Evolutionary conservation across 2,113 vertebrate species (phyloP), one percentile per base, ranked within the genome.

Genomic region (Callaeas wilsoni): DNA sequence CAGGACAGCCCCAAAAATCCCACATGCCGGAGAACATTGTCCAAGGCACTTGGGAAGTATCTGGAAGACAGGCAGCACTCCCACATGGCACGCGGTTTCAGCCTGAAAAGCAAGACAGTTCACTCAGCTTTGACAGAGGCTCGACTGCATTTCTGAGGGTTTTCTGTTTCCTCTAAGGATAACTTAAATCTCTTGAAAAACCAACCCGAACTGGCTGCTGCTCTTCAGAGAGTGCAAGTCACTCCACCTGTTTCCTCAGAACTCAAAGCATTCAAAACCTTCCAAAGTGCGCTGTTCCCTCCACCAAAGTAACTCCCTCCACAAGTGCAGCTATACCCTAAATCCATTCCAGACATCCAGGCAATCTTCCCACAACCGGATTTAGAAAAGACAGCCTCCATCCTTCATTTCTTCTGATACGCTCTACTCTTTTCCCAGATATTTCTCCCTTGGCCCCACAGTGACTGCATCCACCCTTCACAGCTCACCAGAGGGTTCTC

Each of bases 361-460:
- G 10, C 14, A 53, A 39, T 22, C 39, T 32, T 71, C 49, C 44
- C 35, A 46, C 1, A 1, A 19, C 12, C 1, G 0, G 16, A 53
- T 76, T 73, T 64, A 12, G 35, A 30, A 41, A 37, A 39, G 10
- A 30, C 47, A 75, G 20, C 9, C 35, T 37, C 13, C 35, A 15
- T 32, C 33, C 8, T 73, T 46, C 41, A 3, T 19, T 50, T 41
- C 62, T 76, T 62, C 47, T 50, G 35, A 67, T 3, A 16, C 25
- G 6, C 13, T 86, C 41, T 42, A 27, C 33, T 78, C 33, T 55
- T 53, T 30, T 12, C 26, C 18, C 56, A 53, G 3, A 62, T 47
- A 82, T 4, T 37, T 77, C 12, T 39, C 5, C 4, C 0, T 6
- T 56, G 5, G 57, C 29, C 12, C 9, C 6, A 3, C 0, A 1